Conservation (phyloP, 2,888 invertebrate genomes). For the Abrostola triplasia region DNA sequence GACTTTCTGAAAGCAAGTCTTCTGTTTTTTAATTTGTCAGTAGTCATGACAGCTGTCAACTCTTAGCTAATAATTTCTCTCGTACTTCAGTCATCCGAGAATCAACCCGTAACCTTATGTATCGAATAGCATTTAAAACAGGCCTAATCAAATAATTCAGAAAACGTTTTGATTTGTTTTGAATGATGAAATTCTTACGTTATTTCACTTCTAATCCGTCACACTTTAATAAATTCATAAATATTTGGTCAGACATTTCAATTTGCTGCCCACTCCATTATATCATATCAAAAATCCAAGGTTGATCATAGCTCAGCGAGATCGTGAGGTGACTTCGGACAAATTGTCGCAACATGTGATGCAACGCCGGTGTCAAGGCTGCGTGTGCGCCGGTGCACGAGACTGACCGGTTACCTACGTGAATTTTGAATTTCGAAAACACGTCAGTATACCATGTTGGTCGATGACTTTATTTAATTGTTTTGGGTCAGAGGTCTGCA, state of each 20-base stretch:
- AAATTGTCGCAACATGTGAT: conserved; percentile 59
- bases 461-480: background rate
- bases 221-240: conserved; percentile 11
- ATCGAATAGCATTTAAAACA: too few relatives aligned
- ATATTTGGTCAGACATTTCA: conserved; percentile 20
- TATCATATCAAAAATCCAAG: conserved; percentile 57
- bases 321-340: conserved; percentile 62
- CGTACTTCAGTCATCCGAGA: too few relatives aligned
- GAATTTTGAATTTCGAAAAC: conserved; percentile 43
- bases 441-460: conserved; percentile 16
- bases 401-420: conserved; percentile 25
- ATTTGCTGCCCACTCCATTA: conserved; percentile 36
- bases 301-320: conserved; percentile 59
- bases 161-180: too few relatives aligned
- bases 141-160: too few relatives aligned
- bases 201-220: background rate
- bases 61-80: too few relatives aligned
- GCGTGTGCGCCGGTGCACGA: conserved; percentile 38
- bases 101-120: too few relatives aligned
- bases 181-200: too few relatives aligned
- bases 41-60: too few relatives aligned
- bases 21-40: too few relatives aligned
- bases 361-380: conserved; percentile 67
- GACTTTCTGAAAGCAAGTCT: too few relatives aligned
- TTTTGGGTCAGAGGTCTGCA: background rate